These are phyloP conservation scores for Echinometra lucunter DNA, from an alignment of 53 echinoderm and acorn worm species.

Conservation along the genomic window DNA sequence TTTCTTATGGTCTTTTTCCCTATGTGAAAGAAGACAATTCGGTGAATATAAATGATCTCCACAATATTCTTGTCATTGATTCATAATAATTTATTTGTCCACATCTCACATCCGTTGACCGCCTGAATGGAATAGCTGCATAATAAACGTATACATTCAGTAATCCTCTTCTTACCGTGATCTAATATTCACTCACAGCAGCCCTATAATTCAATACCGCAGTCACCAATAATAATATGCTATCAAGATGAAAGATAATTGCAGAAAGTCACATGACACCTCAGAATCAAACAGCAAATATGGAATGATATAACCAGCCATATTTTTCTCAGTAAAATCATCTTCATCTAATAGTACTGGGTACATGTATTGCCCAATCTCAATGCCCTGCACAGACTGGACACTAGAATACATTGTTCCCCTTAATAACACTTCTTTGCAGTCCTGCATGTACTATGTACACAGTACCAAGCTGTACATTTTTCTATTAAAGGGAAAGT, in stretches of 20 bases:
- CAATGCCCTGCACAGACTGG: not conserved
- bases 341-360: not conserved
- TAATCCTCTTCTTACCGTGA: not conserved
- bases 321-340: not conserved
- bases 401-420: not conserved
- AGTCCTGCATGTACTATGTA: not conserved
- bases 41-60: not conserved
- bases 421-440: not conserved
- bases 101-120: not conserved
- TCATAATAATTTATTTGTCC: not conserved
- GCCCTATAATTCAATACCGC: not conserved
- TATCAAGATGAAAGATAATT: constrained; percentile 22
- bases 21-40: not conserved
- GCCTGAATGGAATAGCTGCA: not conserved
- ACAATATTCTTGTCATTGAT: not conserved
- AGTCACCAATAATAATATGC: not conserved
- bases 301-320: constrained; percentile 3
- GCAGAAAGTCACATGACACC: not conserved
- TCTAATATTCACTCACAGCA: not conserved
- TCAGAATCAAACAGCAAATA: not conserved
- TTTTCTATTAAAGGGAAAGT: too few relatives aligned
- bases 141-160: too few relatives aligned
- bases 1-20: not conserved
- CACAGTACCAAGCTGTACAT: not conserved
- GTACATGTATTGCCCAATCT: not conserved